A percentile compares a stretch with the other conserved stretches of the same genome.
Conservation (phyloP, 2,113 vertebrate genomes). For the Lophochroa leadbeateri region DNA sequence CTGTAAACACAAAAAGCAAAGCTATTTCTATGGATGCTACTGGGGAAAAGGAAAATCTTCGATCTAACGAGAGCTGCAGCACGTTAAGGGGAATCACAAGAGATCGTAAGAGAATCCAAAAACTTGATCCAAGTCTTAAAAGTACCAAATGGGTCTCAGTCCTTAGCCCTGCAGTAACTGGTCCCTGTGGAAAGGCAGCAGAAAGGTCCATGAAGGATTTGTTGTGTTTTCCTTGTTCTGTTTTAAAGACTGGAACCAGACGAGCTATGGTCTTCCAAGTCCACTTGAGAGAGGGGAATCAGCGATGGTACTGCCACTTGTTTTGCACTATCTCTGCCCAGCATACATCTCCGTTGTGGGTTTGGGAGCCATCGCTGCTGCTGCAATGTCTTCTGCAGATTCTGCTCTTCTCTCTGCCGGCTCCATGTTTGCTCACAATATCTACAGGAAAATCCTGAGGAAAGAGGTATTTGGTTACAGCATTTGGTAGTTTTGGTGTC, state of each 20-base stretch:
- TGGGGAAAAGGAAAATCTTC: background rate
- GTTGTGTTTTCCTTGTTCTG: background rate
- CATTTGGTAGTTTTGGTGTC: background rate
- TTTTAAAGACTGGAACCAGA: constrained; percentile 83
- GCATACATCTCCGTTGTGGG: constrained; percentile 70
- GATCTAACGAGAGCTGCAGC: background rate
- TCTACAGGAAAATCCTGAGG: constrained; percentile 79
- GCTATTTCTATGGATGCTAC: background rate
- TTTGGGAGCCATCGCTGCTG: constrained; percentile 73
- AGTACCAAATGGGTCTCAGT: background rate
- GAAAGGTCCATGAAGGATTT: background rate
- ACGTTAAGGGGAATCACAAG: background rate
- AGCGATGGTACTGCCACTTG: constrained; percentile 75
- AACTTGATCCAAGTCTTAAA: background rate
- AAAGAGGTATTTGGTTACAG: constrained; percentile 62
- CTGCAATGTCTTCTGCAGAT: constrained; percentile 79
- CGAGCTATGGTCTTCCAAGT: constrained; percentile 75
- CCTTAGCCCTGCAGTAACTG: background rate
- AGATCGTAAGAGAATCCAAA: background rate
- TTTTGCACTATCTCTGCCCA: constrained; percentile 77
- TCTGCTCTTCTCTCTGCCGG: constrained; percentile 74
- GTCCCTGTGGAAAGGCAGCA: background rate
- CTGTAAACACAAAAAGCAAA: background rate
- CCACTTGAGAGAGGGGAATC: constrained; percentile 76
- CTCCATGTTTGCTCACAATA: constrained; percentile 75